A percentile compares a stretch with the other conserved stretches of the same genome.
Conservation (phyloP, 2,797 vertebrate genomes). For the Pipistrellus pipistrellus region DNA sequence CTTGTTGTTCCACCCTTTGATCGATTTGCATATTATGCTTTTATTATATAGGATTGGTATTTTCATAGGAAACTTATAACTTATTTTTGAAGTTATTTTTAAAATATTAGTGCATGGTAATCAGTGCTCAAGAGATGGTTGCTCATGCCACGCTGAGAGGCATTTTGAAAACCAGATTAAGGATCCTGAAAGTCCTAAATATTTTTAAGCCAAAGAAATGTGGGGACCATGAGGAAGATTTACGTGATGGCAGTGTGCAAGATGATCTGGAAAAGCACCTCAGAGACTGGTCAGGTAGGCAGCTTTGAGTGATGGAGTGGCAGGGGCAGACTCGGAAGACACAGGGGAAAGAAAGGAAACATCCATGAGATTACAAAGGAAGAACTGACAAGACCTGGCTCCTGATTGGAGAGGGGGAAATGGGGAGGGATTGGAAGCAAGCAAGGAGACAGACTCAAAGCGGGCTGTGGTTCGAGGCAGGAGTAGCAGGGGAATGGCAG, state of each 20-base stretch:
- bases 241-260: neutral
- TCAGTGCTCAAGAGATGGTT: neutral
- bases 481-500: neutral
- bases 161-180: neutral
- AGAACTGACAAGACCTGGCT: neutral
- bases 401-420: neutral
- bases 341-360: neutral
- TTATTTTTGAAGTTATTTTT: conserved; percentile 13
- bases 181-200: neutral
- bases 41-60: neutral
- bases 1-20: fast-evolving
- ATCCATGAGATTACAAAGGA: neutral
- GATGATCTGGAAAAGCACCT: neutral
- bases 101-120: neutral
- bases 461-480: neutral
- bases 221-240: neutral
- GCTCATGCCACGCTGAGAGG: neutral
- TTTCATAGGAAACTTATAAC: neutral
- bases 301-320: neutral
- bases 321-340: neutral
- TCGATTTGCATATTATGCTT: no score
- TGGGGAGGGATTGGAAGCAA: neutral
- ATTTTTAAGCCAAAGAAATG: neutral
- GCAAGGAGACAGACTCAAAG: neutral
- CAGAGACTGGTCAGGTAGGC: neutral